Base-by-base conservation (phyloP, 2,113 vertebrate species). In the Gambusia holbrooki region DNA sequence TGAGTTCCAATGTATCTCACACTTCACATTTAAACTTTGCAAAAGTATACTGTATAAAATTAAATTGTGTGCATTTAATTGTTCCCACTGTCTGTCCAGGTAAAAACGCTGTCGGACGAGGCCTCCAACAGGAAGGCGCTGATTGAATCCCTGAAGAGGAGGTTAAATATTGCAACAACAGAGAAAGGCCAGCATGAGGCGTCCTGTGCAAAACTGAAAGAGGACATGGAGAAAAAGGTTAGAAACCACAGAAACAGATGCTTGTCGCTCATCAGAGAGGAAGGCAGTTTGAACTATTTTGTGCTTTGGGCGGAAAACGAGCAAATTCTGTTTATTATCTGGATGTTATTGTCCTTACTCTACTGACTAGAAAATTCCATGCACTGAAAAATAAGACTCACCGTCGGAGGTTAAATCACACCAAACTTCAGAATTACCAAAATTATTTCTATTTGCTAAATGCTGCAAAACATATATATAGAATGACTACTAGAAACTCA, bases 141-240 rank as follows among this genome's bases (percentile, higher is more conserved):
- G 19, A 85, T 96, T 71, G 96, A 97, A 54, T 96, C 95, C 66
- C 87, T 97, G 74, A 98, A 97, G 88, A 94, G 96, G 87, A 95
- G 95, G 87, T 93, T 98, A 84, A 94, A 79, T 74, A 92, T 96
- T 51, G 93, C 94, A 58, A 90, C 93, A 37, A 93, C 95, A 79
- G 96, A 97, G 82, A 98, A 96, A 80, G 92, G 86, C 84, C 94
- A 95, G 10, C 91, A 94, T 72, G 96, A 97, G 73, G 83, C 94
- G 73, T 93, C 94, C 87, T 95, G 95, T 89, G 81, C 87, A 63
- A 96, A 95, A 85, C 88, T 95, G 61, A 96, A 94, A 86, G 94
- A 95, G 10, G 95, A 96, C 25, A 80, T 98, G 80, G 94, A 94
- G 35, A 96, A 95, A 93, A 98, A 96, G 96, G 97, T 98, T 85